A percentile compares a stretch with the other conserved stretches of the same genome.
phyloP scores from a whole-genome alignment of 2,797 vertebrate genomes.

The Anabas testudineus region DNA sequence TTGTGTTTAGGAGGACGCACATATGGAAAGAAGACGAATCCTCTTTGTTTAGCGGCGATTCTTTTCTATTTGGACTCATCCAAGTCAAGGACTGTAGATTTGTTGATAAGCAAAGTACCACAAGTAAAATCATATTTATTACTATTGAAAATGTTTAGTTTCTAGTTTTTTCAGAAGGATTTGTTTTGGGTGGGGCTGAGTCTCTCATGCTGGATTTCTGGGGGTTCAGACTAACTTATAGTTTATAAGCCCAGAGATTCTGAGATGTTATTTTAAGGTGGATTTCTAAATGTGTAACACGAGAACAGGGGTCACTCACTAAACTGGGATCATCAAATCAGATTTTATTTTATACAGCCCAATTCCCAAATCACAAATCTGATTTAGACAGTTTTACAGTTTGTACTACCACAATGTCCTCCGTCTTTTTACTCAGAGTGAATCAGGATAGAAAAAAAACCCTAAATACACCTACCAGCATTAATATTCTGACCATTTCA shows the following conservation, averaged over 20 bases:
- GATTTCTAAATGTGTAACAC: background rate
- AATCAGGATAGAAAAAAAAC: too few species aligned
- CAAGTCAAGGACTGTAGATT: slow-evolving; percentile 77
- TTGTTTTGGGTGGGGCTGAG: slow-evolving; percentile 13
- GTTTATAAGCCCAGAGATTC: background rate
- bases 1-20: slow-evolving; percentile 53
- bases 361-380: too few species aligned
- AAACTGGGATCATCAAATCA: background rate
- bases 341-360: too few species aligned
- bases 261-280: background rate
- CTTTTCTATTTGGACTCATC: slow-evolving; percentile 68
- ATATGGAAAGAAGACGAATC: slow-evolving; percentile 79
- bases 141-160: slow-evolving; percentile 82
- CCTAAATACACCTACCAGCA: too few species aligned
- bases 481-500: background rate
- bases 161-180: slow-evolving; percentile 60
- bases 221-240: background rate
- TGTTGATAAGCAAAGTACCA: slow-evolving; percentile 76
- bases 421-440: too few species aligned
- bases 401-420: too few species aligned
- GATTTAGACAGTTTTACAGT: too few species aligned
- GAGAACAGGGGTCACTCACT: background rate
- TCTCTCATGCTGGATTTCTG: background rate
- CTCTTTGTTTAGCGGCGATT: slow-evolving; percentile 87
- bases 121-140: slow-evolving; percentile 41